These are phyloP conservation scores for Caenorhabditis imperialis DNA, from an alignment of 2,888 invertebrate genomes.

Conservation along the genomic window DNA sequence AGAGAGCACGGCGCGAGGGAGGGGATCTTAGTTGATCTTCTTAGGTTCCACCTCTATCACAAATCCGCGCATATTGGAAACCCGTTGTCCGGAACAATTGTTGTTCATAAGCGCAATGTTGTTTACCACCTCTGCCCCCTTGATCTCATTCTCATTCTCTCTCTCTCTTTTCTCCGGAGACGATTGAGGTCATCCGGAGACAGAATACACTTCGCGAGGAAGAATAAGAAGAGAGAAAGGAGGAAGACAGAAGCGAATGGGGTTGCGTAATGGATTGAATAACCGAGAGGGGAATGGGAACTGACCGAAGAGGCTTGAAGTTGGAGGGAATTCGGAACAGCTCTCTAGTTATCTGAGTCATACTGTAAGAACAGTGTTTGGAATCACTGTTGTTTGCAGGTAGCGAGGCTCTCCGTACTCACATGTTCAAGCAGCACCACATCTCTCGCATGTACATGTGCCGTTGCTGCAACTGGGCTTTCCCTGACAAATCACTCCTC, in stretches of 20 bases:
- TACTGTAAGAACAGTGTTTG: too few species aligned
- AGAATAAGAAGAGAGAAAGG: conserved; percentile 4
- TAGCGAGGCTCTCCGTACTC: conserved; percentile 77
- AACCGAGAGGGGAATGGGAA: neutral
- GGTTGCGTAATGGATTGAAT: neutral
- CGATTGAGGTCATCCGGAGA: conserved; percentile 30
- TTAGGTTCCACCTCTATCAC: neutral
- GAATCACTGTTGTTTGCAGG: too few species aligned
- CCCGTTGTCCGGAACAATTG: neutral
- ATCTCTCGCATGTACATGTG: conserved; percentile 78
- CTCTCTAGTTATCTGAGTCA: too few species aligned
- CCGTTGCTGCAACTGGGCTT: conserved; percentile 78
- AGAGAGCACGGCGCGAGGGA: too few species aligned
- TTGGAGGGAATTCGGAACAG: neutral
- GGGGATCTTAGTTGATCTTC: too few species aligned
- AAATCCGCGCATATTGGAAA: too few species aligned
- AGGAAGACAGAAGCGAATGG: conserved; percentile 15
- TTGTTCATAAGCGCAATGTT: conserved; percentile 2
- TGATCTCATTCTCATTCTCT: conserved; percentile 10
- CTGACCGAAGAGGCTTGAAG: too few species aligned
- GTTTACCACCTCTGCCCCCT: conserved; percentile 3
- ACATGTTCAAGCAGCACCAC: conserved; percentile 77
- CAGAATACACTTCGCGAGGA: too few species aligned
- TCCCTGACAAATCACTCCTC: conserved; percentile 73
- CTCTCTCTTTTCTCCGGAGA: conserved; percentile 6